A percentile compares a stretch with the other conserved stretches of the same genome.
Evolutionary conservation across 2,797 vertebrate genomes (phyloP).

Genomic region (Crenichthys baileyi): DNA sequence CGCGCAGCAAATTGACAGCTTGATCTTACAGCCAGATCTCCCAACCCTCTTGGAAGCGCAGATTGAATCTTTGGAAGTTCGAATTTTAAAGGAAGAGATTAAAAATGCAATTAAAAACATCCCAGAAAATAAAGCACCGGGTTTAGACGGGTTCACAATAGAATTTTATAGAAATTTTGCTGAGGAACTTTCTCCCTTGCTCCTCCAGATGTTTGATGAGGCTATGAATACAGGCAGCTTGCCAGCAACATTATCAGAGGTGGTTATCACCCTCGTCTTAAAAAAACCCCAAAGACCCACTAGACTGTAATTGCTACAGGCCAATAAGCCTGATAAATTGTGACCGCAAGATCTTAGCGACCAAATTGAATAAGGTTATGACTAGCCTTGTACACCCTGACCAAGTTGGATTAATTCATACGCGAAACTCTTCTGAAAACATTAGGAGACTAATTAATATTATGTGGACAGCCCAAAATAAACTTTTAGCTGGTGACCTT

Average conservation of each 20-base stretch:
- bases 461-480: background rate
- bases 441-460: background rate
- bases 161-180: background rate
- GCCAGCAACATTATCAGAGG: background rate
- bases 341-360: background rate
- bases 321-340: no score
- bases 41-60: background rate
- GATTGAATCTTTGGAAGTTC: background rate
- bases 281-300: background rate
- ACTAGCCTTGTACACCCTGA: background rate
- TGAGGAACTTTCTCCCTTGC: background rate
- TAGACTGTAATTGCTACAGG: no score
- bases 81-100: background rate
- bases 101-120: background rate
- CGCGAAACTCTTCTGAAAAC: background rate
- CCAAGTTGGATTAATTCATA: background rate
- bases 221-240: background rate
- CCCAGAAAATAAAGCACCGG: background rate
- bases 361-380: background rate
- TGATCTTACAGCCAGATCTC: background rate
- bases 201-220: background rate
- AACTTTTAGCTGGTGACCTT: background rate
- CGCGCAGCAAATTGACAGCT: background rate
- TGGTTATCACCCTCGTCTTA: background rate
- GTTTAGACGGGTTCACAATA: no score